Conservation (phyloP, 2,888 invertebrate species). For the Polyploca ridens region DNA sequence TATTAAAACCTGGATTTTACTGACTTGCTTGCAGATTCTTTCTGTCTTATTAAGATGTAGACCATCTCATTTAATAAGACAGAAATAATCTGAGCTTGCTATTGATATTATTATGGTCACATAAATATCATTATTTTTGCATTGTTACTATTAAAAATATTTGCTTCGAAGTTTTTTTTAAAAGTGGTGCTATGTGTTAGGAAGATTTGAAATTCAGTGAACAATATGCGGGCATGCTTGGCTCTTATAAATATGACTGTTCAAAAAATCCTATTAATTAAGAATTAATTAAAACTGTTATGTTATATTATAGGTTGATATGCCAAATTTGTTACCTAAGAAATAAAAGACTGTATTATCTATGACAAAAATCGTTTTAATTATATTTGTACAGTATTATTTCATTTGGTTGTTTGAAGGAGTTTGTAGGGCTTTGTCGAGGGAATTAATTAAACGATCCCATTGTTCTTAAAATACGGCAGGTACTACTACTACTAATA, state of each 20-base stretch:
- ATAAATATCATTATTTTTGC: too few relatives aligned
- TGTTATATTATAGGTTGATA: neutral
- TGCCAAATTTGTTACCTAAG: neutral
- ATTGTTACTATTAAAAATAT: too few relatives aligned
- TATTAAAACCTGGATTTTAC: too few relatives aligned
- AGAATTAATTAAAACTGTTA: neutral
- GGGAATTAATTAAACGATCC: constrained; percentile 5
- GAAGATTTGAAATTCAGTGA: neutral
- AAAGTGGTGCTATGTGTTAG: neutral
- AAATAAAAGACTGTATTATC: constrained; percentile 6
- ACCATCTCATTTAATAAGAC: too few relatives aligned
- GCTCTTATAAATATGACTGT: neutral
- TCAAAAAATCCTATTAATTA: neutral
- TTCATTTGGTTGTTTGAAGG: neutral
- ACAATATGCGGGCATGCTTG: neutral
- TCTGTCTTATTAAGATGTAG: too few relatives aligned
- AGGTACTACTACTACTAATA: too few relatives aligned
- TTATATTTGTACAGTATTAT: neutral
- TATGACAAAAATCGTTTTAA: neutral
- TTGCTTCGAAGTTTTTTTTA: too few relatives aligned
- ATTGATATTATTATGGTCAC: too few relatives aligned
- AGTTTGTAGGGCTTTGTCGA: constrained; percentile 3
- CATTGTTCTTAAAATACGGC: constrained; percentile 4
- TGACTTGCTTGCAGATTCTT: too few relatives aligned
- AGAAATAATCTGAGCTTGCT: too few relatives aligned